Evolutionary conservation across 1,140 invertebrate genomes (phyloP), one percentile per base, ranked within the genome.

Genomic region (Adelges cooleyi): DNA sequence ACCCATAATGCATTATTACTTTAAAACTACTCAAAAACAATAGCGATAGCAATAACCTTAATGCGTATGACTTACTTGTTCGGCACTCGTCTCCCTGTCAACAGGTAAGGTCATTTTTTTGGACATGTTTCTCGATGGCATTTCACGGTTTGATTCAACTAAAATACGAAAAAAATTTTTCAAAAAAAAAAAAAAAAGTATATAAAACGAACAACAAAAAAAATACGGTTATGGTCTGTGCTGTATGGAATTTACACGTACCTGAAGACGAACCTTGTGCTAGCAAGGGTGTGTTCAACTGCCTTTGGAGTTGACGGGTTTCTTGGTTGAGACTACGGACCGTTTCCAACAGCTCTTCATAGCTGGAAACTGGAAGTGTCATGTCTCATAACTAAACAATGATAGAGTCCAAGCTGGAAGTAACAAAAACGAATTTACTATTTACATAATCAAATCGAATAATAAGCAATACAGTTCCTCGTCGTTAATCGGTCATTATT

Each of bases 361-460:
- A 80, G 66, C 75, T 79, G 18, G 77, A 77, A 66, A 79, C 77
- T 52, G 78, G 78, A 66, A 80, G 73, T 71, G 77, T 79, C 78
- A 79, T 80, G 22, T 62, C 56, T 62, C 56, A 62, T 62, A 62
- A 48, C 56, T 62, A 62, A 46, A 62, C 25, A 62, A 48, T 62
- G 33, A 1, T 62, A 22, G 29, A 11, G 11, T 18, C 46, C 44
- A 2, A 62, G 46, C 56, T 62, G 25, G 29, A 33, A 33, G 11
- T 6, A 33, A 33, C 29, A 11, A 33, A 6, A 33, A 33, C n/a
- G n/a, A n/a, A n/a, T n/a, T n/a, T n/a, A n/a, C n/a, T n/a, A n/a
- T n/a, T n/a, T n/a, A n/a, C n/a, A n/a, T n/a, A n/a, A n/a, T n/a
- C n/a, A 33, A 33, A 33, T 33, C 5, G 11, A 33, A 33, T 33